Evolutionary conservation across 2,888 invertebrate species (phyloP).

Genomic region (Venusia cambrica): DNA sequence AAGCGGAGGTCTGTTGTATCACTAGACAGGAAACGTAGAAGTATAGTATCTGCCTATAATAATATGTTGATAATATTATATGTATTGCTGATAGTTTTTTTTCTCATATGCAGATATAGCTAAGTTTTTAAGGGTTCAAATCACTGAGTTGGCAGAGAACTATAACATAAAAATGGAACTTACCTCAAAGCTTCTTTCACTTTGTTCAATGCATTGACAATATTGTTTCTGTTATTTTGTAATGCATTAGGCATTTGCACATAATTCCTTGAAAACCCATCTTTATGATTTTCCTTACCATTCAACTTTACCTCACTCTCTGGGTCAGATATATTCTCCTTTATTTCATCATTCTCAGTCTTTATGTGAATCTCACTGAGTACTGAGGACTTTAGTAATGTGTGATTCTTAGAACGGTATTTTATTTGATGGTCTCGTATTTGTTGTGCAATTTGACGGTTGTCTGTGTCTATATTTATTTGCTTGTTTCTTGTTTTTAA

Average conservation of each 20-base stretch:
- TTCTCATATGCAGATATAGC: too few relatives aligned
- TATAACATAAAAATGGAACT: conserved; percentile 33
- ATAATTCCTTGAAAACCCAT: conserved; percentile 54
- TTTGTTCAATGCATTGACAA: conserved; percentile 68
- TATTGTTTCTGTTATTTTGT: conserved; percentile 63
- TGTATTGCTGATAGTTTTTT: too few relatives aligned
- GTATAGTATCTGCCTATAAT: too few relatives aligned
- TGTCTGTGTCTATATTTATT: conserved; percentile 67
- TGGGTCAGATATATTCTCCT: conserved; percentile 58
- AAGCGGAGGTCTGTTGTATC: too few relatives aligned
- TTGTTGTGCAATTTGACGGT: conserved; percentile 68
- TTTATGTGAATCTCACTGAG: conserved; percentile 72
- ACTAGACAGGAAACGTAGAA: too few relatives aligned
- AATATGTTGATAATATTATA: too few relatives aligned
- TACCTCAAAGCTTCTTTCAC: conserved; percentile 69
- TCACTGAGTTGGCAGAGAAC: too few relatives aligned
- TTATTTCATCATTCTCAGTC: conserved; percentile 56
- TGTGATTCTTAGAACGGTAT: conserved; percentile 54
- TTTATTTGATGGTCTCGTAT: conserved; percentile 67
- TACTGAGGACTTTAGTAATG: conserved; percentile 68
- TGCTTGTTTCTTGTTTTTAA: conserved; percentile 68
- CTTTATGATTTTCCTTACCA: conserved; percentile 65
- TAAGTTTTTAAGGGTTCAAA: too few relatives aligned
- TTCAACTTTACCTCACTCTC: conserved; percentile 59
- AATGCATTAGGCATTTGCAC: conserved; percentile 51